A percentile compares a stretch with the other conserved stretches of the same genome.
phyloP scores from a whole-genome alignment of 2,888 invertebrate species.

The Sphaeridia pumilis region DNA sequence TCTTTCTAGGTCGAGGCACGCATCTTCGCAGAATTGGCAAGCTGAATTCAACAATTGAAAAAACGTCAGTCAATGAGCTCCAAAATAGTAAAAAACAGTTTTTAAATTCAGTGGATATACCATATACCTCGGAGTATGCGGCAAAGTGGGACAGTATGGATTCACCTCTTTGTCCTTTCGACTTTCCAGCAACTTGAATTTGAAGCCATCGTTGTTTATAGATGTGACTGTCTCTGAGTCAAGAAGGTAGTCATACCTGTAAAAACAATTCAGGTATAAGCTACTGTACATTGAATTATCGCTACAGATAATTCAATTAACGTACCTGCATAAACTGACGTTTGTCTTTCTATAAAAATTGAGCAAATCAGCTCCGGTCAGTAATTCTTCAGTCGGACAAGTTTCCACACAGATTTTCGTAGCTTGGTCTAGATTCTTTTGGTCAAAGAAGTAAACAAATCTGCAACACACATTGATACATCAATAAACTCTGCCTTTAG shows the following conservation, averaged over 20 bases:
- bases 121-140: constrained; percentile 58
- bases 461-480: constrained; percentile 39
- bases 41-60: no score
- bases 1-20: constrained; percentile 60
- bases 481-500: neutral
- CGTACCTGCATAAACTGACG: constrained; percentile 59
- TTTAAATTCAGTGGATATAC: neutral
- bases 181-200: neutral
- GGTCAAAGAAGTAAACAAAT: constrained; percentile 71
- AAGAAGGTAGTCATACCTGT: constrained; percentile 30
- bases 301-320: neutral
- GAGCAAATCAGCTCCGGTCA: constrained; percentile 54
- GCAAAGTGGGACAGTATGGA: constrained; percentile 67
- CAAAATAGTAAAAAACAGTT: constrained; percentile 3
- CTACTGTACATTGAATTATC: constrained; percentile 23
- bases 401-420: constrained; percentile 79
- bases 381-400: constrained; percentile 62
- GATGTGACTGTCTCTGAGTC: neutral
- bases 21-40: constrained; percentile 68
- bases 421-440: constrained; percentile 60
- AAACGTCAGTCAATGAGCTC: no score
- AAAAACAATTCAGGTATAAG: constrained; percentile 34
- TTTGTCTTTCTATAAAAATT: constrained; percentile 60
- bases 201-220: neutral
- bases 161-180: constrained; percentile 8